Evolutionary conservation across 2,113 vertebrate species (phyloP), one percentile per base, ranked within the genome.

Genomic region (Neolamprologus hecqui): DNA sequence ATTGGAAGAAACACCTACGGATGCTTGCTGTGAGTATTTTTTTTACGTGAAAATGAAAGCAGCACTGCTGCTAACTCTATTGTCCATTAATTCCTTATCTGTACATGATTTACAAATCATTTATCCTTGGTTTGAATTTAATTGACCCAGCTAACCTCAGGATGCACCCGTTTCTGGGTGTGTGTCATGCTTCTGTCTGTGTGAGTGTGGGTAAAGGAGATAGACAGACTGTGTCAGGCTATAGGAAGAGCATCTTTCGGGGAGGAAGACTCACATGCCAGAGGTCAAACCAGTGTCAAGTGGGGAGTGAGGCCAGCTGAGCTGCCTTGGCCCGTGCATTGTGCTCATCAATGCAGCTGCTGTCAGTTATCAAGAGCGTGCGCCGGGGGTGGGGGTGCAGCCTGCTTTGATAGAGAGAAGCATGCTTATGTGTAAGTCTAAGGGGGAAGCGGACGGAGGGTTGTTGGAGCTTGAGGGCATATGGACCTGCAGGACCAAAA

Each of bases 281-380:
- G 91, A 93, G 96, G 96, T 96, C 95, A 96, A 88, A 81, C 94
- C 87, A 13, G 94, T 95, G 95, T 97, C 95, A 96, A 96, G 95
- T 95, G 93, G 96, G 96, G 95, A 95, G 94, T 90, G 88, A 94
- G 90, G 94, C 95, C 96, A 96, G 96, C 95, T 97, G 96, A 96
- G 92, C 93, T 91, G 93, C 90, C 87, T 45, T 26, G 82, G 88
- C 90, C 86, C 84, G 58, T 23, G 80, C 92, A 93, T 96, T 96
- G 95, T 96, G 89, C 88, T 94, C 92, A 90, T 95, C 92, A 92
- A 88, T 90, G 93, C 96, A 96, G 95, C 95, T 95, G 92, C 92
- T 85, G 90, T 93, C 92, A 94, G 92, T 93, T 91, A 93, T 94
- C 92, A 86, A 84, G 87, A 92, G 92, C 87, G 91, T 84, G 60